Base-by-base conservation (phyloP, 2,888 invertebrate species). In the Lampropteryx suffumata region DNA sequence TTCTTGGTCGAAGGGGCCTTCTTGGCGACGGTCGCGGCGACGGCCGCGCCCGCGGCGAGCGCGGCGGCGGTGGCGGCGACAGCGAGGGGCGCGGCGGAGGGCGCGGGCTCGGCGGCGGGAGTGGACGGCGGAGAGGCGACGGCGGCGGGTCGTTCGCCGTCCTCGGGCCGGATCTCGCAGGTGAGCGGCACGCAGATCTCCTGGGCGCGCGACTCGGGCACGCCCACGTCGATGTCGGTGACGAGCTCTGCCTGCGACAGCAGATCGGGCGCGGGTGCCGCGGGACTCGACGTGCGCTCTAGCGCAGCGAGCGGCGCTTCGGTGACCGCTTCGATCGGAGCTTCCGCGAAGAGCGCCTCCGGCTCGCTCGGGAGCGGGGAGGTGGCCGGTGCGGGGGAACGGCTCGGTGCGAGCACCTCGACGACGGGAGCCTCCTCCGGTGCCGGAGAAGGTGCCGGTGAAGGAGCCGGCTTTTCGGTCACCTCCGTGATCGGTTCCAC, bases 101-200 rank as follows among this genome's bases (percentile, higher is more conserved):
- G 76, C 55, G 61, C 34, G 58, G 71, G 67, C 21, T 68, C 71
- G 17, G 65, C 65, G 9, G 73, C 72, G 28, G 78, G 73, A 9
- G 76, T 67, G 34, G 70, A 68, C 37, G 61, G 76, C 41, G 73
- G 69, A 30, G 68, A 60, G 55, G 58, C 62, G 33, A 52, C 70
- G 46, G 72, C 57, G 57, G 69, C 71, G 69, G 44, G 68, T 44
- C 68, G 76, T 43, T 69, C 77, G 50, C 65, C 72, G 54, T 82
- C 84, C 36, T 84, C 84, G 21, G 69, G 69, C 21, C 71, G 73
- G 35, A 87, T 85, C 66, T 85, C 87, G 52, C 65, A 73, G 13
- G 79, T 91, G 76, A 73, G 90, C 63, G 76, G 90, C 65, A 78
- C 85, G 82, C 73, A 92, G 59, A 82, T 92, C 82, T 89, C 86